Conservation (phyloP, 2,888 invertebrate genomes). For the Nematopogon swammerdamellus region DNA sequence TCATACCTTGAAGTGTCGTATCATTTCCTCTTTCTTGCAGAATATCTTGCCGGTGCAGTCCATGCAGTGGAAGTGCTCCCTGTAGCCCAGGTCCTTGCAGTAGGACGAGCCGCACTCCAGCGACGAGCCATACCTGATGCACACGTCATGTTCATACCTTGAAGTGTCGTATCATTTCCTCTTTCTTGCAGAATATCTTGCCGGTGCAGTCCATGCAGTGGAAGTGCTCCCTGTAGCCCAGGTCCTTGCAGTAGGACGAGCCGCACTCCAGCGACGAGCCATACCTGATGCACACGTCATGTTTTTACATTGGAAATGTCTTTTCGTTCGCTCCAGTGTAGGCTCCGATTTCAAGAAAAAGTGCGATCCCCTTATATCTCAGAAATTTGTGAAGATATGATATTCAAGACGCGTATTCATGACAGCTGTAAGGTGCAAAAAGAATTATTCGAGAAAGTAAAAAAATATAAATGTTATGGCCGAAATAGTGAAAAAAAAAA, state of each 20-base stretch:
- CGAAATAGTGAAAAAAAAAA: too few species aligned
- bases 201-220: conserved; percentile 75
- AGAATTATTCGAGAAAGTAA: too few species aligned
- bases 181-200: conserved; percentile 94
- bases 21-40: conserved; percentile 98
- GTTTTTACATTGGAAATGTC: conserved; percentile 87
- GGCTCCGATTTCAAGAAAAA: too few species aligned
- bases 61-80: conserved; percentile 94
- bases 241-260: conserved; percentile 79
- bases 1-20: conserved; percentile 87
- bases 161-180: conserved; percentile 97
- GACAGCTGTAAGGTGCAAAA: too few species aligned
- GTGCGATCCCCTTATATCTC: too few species aligned
- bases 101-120: conserved; percentile 80
- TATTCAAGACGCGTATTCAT: too few species aligned
- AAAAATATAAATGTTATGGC: too few species aligned
- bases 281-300: too few species aligned
- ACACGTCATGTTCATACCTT: too few species aligned
- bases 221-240: conserved; percentile 92
- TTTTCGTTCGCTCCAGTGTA: conserved; percentile 99
- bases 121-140: conserved; percentile 70
- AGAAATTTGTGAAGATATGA: too few species aligned
- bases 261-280: conserved; percentile 81
- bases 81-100: conserved; percentile 84
- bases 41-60: conserved; percentile 77